phyloP scores from a whole-genome alignment of 2,888 invertebrate genomes.

The Apamea crenata region DNA sequence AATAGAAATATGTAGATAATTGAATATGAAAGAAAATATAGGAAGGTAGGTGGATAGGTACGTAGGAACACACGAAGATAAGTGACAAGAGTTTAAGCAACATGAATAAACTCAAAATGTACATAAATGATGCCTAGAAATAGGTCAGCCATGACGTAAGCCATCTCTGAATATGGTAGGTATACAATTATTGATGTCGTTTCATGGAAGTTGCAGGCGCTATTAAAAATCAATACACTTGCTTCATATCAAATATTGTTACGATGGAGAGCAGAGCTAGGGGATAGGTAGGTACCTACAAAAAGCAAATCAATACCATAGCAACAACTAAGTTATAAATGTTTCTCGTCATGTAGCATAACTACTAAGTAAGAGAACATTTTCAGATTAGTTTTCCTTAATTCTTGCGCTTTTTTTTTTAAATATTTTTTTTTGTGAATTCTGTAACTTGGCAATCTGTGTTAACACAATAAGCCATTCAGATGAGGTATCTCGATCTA shows the following conservation, averaged over 20 bases:
- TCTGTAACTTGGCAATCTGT: too few species aligned
- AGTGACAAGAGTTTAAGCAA: background rate
- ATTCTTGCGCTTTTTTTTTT: too few species aligned
- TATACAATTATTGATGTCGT: constrained; percentile 47
- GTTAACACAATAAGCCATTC: too few species aligned
- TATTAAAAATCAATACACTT: constrained; percentile 70
- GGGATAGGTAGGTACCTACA: background rate
- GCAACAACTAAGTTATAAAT: constrained; percentile 28
- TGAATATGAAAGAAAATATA: constrained; percentile 7
- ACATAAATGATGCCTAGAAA: constrained; percentile 48
- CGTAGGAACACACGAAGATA: background rate
- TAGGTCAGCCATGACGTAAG: constrained; percentile 67
- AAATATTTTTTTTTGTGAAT: too few species aligned
- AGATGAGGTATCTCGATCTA: too few species aligned
- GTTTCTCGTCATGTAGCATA: constrained; percentile 12
- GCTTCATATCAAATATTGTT: constrained; percentile 33
- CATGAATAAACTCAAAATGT: constrained; percentile 33
- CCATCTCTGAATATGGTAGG: constrained; percentile 37
- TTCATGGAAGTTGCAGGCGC: constrained; percentile 63
- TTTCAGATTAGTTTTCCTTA: constrained; percentile 5
- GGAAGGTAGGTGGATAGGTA: background rate
- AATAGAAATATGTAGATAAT: constrained; percentile 6
- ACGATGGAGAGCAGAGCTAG: constrained; percentile 3
- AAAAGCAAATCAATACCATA: constrained; percentile 9
- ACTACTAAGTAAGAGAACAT: background rate